Percentiles rank a stretch among this genome's conserved stretches.
phyloP scores from a whole-genome alignment of 2,113 vertebrate genomes.

The Dasypus novemcinctus region DNA sequence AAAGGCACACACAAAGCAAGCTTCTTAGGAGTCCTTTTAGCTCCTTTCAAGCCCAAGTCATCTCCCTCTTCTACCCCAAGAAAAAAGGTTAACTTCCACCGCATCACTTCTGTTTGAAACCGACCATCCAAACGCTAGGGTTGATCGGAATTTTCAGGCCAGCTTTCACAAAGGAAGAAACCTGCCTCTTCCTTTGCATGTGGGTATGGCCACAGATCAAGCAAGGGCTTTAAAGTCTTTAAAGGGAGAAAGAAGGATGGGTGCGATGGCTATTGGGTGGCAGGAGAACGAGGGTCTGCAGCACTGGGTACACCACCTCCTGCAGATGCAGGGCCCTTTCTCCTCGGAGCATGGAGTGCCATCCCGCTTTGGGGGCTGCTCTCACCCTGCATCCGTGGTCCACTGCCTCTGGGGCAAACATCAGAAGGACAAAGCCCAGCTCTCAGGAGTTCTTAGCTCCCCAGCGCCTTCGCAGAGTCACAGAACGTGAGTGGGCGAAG shows the following conservation, averaged over 20 bases:
- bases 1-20: background rate
- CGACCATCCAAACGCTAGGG: background rate
- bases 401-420: background rate
- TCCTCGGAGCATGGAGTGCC: fast-evolving
- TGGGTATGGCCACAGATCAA: background rate
- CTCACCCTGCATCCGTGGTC: no score
- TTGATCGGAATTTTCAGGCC: background rate
- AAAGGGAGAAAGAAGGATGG: background rate
- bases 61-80: background rate
- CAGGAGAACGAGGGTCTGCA: background rate
- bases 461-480: background rate
- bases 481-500: background rate
- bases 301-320: fast-evolving
- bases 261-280: background rate
- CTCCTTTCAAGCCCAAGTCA: background rate
- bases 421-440: background rate
- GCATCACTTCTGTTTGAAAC: background rate
- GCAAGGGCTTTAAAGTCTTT: background rate
- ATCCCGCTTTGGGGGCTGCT: fast-evolving
- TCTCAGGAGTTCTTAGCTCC: background rate
- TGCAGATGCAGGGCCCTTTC: fast-evolving
- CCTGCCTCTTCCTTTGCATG: background rate
- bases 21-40: background rate
- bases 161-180: background rate
- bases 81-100: background rate